Evolutionary conservation across 2,113 vertebrate genomes (phyloP), one percentile per base, ranked within the genome.

Genomic region (Podilymbus podiceps): DNA sequence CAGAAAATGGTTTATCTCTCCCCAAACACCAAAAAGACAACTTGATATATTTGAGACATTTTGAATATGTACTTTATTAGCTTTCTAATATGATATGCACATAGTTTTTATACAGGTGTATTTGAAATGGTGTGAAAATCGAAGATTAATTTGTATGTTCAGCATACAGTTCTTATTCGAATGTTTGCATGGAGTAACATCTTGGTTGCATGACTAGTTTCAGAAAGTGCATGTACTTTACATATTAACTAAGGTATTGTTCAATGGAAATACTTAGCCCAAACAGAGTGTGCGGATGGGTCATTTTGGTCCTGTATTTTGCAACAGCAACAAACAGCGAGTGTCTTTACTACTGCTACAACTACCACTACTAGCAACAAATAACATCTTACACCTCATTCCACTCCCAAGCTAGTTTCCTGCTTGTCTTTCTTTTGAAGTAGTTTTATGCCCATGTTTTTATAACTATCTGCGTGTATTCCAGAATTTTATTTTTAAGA

Each of bases 401-500:
- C 42, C 60, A 49, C 49, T 86, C 68, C 79, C 68, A 95, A 90
- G 86, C 24, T 47, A 63, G 12, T 88, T 90, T 64, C n/a, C 44
- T 90, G 52, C 66, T 93, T 72, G 66, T 93, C 31, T 94, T 59
- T 90, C 53, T 85, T 85, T 85, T 83, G 55, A 88, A 95, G 24
- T 63, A 85, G 23, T 67, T 80, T 89, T 88, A 40, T 86, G 40
- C 72, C 52, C 20, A 2, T 88, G 56, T 88, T 77, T 89, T 90
- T 19, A 3, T 56, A 84, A 77, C 18, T 68, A 46, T 64, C 10
- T 75, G 64, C 94, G 85, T 95, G 66, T 86, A 40, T 78, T 81
- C 21, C 56, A 71, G 33, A 84, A 67, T 77, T 90, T 88, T 93
- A 76, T 88, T 94, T 88, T 83, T 77, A 93, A 95, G 95, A 95